A percentile compares a stretch with the other conserved stretches of the same genome.
These are phyloP conservation scores for Chrysomela aeneicollis DNA, from an alignment of 2,888 invertebrate species.

Conservation along the genomic window DNA sequence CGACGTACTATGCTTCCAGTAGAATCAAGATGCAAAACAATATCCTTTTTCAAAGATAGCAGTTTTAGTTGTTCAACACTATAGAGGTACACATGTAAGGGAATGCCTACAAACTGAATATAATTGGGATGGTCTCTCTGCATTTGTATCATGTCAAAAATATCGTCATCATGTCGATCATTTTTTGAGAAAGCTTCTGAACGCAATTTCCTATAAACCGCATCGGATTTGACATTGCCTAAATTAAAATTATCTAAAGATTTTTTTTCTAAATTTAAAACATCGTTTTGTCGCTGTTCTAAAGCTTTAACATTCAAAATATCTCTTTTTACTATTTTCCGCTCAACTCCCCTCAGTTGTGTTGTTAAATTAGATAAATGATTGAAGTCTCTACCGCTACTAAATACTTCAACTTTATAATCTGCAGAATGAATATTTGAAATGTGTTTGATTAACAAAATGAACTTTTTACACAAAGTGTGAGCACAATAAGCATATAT, in stretches of 20 bases:
- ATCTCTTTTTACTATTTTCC: constrained; percentile 9
- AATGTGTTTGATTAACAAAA: not conserved
- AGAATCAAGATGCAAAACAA: constrained; percentile 37
- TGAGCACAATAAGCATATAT: constrained; percentile 20
- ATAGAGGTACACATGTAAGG: constrained; percentile 38
- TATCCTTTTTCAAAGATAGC: not conserved
- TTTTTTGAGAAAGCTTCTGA: constrained; percentile 28
- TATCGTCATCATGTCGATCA: constrained; percentile 29
- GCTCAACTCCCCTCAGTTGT: constrained; percentile 3
- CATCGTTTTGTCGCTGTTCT: constrained; percentile 6
- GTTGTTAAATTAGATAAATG: constrained; percentile 3
- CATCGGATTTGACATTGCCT: constrained; percentile 34
- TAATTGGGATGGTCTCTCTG: constrained; percentile 35
- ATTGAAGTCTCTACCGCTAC: constrained; percentile 5
- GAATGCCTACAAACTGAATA: constrained; percentile 36
- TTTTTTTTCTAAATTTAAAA: not conserved
- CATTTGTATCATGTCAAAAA: constrained; percentile 31
- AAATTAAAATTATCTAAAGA: constrained; percentile 18
- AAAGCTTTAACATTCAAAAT: constrained; percentile 4
- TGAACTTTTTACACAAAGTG: constrained; percentile 5
- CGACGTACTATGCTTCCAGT: constrained; percentile 35
- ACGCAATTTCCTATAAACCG: constrained; percentile 31
- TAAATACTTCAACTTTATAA: constrained; percentile 1
- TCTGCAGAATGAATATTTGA: constrained; percentile 6
- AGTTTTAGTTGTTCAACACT: constrained; percentile 31